These are phyloP conservation scores for Merops nubicus DNA, from an alignment of 2,113 vertebrate species.

Conservation along the genomic window DNA sequence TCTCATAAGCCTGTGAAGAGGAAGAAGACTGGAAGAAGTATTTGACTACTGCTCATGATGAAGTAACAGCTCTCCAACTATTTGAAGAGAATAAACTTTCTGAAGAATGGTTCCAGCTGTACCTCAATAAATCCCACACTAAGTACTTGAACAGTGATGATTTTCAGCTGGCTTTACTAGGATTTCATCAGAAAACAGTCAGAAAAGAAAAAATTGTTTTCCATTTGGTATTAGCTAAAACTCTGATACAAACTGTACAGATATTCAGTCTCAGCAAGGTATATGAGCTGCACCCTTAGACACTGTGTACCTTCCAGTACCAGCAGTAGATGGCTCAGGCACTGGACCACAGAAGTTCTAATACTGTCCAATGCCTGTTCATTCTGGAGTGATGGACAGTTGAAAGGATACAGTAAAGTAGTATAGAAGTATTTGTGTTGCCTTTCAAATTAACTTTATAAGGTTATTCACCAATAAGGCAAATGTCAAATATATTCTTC, in stretches of 20 bases:
- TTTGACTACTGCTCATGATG: not conserved
- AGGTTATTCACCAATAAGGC: not conserved
- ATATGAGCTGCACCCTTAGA: rapidly evolving
- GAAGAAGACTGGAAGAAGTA: not conserved
- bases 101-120: not conserved
- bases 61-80: not conserved
- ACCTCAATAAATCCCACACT: not conserved
- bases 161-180: not conserved
- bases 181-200: not conserved
- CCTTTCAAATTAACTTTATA: not conserved
- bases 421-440: not conserved
- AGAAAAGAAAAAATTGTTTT: not conserved
- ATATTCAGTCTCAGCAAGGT: not conserved
- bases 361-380: not conserved
- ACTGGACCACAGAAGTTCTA: not conserved
- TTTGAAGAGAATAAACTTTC: not conserved
- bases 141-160: not conserved
- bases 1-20: not conserved
- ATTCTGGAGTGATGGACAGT: not conserved
- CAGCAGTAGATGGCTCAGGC: not conserved
- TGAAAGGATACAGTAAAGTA: not conserved
- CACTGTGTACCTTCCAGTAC: no score
- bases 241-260: not conserved
- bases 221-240: not conserved
- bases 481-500: not conserved